Evolutionary conservation across 1,140 invertebrate species (phyloP), one percentile per base, ranked within the genome.

Genomic region (Anoplophora glabripennis): DNA sequence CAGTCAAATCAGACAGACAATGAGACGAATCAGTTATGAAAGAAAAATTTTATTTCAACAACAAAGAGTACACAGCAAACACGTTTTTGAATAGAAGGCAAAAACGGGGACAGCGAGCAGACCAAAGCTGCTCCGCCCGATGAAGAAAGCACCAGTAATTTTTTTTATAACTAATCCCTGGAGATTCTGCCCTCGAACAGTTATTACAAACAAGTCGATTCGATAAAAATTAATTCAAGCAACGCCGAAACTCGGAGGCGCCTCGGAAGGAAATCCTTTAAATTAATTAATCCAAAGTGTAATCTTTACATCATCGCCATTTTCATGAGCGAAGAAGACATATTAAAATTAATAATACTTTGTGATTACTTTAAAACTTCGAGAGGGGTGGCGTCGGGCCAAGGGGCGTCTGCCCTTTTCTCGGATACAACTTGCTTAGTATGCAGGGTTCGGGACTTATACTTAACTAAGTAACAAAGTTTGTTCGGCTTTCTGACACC

Each of bases 281-380:
- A 12, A 41, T 40, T 57, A 57, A 57, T 57, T 57, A 57, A 57
- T 51, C 55, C 34, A 28, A 28, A 51, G 35, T 51, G 28, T 57
- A 38, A 57, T 57, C 54, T 40, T 21, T 37, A 57, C 33, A 57
- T 57, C 45, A 57, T 47, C 54, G 35, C 37, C 12, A 57, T 49
- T 57, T 57, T 38, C 44, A 57, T 8, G 54, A 57, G n/a, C 10
- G 59, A 15, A 8, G 42, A 52, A 57, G 38, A 52, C 53, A 57
- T 57, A 57, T 62, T 62, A 57, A 62, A 62, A 62, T 62, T 62
- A 62, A 62, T 62, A 62, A 62, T 62, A 62, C 60, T 62, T 62
- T 62, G 35, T 62, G 60, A 62, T 62, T 62, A 62, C 60, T 62
- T 62, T 57, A 38, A 28, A 62, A 62, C 47, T 62, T 62, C 57